phyloP scores from a whole-genome alignment of 2,888 invertebrate species.

The Slavum lentiscoides region DNA sequence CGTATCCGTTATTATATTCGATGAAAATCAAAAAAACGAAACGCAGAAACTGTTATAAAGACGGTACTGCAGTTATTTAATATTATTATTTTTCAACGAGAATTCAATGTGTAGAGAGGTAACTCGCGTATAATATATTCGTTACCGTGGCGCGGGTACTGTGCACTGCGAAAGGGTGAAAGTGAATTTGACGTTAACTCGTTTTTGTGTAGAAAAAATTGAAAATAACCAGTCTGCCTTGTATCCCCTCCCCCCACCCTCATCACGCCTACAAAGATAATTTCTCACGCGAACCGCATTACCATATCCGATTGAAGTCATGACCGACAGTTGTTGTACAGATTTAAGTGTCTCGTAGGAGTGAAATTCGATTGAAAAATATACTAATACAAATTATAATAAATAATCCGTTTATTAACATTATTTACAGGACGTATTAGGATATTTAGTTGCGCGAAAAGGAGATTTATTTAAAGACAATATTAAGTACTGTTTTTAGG shows the following conservation, averaged over 20 bases:
- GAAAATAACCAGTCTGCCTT: conserved; percentile 47
- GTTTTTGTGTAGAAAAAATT: conserved; percentile 43
- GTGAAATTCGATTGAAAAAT: conserved; percentile 35
- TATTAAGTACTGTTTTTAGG: no score
- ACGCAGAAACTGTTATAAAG: conserved; percentile 19
- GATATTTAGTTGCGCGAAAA: no score
- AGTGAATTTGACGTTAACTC: conserved; percentile 43
- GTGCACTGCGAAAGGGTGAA: conserved; percentile 48
- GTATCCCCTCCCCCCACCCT: conserved; percentile 11
- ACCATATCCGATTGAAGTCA: conserved; percentile 48
- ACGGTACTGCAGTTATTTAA: neutral
- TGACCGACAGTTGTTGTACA: conserved; percentile 8
- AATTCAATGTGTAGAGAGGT: conserved; percentile 16
- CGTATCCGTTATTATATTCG: conserved; percentile 19
- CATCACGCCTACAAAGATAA: conserved; percentile 30
- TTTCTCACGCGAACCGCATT: conserved; percentile 43
- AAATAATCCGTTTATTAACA: neutral
- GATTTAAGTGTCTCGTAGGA: conserved; percentile 20
- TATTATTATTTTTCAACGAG: conserved; percentile 13
- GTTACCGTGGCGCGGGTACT: no score
- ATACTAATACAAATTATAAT: no score
- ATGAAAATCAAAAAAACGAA: conserved; percentile 16
- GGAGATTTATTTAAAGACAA: no score
- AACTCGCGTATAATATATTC: neutral
- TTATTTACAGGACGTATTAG: no score